A percentile compares a stretch with the other conserved stretches of the same genome.
Evolutionary conservation across 2,113 vertebrate genomes (phyloP).

Genomic region (Lagopus leucura): DNA sequence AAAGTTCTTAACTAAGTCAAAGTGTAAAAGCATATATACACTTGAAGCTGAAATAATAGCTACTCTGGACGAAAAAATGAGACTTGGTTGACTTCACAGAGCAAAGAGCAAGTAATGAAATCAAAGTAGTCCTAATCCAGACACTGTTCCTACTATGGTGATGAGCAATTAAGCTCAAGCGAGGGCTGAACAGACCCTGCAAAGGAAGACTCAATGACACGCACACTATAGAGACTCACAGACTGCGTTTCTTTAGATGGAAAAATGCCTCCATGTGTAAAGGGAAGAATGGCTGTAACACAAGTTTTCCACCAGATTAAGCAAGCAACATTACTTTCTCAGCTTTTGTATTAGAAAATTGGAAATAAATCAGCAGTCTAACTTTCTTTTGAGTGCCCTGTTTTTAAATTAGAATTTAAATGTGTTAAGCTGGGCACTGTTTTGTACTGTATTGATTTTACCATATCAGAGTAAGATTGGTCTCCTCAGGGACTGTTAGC

Average conservation of each 20-base stretch:
- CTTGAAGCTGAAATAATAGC: neutral
- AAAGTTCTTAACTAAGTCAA: neutral
- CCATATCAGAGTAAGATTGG: neutral
- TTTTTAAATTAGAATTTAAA: neutral
- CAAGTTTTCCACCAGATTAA: neutral
- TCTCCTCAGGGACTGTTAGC: neutral
- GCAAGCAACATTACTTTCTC: neutral
- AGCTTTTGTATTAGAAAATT: neutral
- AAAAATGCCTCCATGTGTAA: neutral
- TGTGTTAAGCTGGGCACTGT: neutral
- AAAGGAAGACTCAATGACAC: rapidly evolving
- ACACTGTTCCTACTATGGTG: neutral
- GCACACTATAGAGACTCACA: neutral
- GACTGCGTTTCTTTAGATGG: neutral
- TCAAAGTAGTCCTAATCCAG: neutral
- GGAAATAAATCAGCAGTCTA: neutral
- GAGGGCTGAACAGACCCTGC: neutral
- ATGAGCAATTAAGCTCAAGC: neutral
- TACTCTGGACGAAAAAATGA: neutral
- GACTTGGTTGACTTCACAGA: neutral
- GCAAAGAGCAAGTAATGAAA: neutral
- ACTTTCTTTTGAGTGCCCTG: neutral
- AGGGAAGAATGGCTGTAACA: neutral
- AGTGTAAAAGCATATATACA: neutral
- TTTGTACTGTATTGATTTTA: neutral